Evolutionary conservation across 1,140 invertebrate species (phyloP).

Genomic region (Drosophila watanabei): DNA sequence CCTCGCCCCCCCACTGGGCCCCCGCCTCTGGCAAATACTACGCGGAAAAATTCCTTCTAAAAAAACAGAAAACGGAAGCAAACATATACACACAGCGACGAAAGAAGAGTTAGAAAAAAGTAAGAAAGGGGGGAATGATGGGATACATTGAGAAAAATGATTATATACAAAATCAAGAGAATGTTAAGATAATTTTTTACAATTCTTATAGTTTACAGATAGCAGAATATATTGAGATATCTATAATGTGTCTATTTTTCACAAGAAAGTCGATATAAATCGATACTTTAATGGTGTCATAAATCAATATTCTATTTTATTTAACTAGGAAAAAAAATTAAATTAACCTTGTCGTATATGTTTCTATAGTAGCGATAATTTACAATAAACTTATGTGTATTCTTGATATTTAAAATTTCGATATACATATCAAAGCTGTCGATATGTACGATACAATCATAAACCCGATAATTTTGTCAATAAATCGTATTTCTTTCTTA

Average conservation of each 20-base stretch:
- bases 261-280: neutral
- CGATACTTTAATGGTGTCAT: neutral
- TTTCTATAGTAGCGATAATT: too few species aligned
- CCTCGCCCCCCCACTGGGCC: neutral
- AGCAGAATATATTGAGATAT: neutral
- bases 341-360: too few species aligned
- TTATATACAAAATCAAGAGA: neutral
- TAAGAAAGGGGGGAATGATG: constrained; percentile 21
- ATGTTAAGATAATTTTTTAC: accelerated
- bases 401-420: too few species aligned
- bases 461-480: too few species aligned
- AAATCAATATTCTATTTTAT: neutral
- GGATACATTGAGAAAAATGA: neutral
- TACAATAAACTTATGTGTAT: too few species aligned
- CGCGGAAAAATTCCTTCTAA: constrained; percentile 45
- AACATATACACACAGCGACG: neutral
- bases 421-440: too few species aligned
- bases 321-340: too few species aligned
- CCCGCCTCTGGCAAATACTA: constrained; percentile 25
- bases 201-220: neutral
- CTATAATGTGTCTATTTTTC: neutral
- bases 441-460: too few species aligned
- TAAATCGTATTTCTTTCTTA: too few species aligned
- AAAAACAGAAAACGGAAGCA: constrained; percentile 15
- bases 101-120: constrained; percentile 10